Evolutionary conservation across 1,140 invertebrate species (phyloP).

Genomic region (Euwallacea similis): DNA sequence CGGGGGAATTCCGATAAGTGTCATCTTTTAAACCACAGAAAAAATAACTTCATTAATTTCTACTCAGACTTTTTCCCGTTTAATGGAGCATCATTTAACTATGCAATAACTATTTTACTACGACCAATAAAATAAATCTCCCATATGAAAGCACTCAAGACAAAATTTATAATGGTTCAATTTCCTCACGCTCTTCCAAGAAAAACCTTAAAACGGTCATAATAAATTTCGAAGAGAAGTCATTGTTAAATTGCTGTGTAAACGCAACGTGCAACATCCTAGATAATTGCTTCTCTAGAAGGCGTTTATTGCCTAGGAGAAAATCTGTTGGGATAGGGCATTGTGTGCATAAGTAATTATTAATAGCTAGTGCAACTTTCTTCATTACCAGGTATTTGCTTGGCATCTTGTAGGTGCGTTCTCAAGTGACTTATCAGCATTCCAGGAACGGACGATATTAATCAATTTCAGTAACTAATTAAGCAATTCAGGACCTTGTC

Average conservation of each 20-base stretch:
- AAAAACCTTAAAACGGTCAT: neutral
- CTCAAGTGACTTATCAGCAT: neutral
- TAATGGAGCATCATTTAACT: no score
- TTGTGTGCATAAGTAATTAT: constrained; percentile 1
- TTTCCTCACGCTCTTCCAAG: no score
- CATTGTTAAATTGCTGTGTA: neutral
- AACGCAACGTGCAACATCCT: neutral
- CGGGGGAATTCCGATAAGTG: neutral
- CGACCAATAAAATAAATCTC: no score
- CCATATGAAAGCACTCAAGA: no score
- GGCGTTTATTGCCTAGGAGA: constrained; percentile 4
- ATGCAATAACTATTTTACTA: no score
- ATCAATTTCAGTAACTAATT: no score
- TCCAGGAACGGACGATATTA: no score
- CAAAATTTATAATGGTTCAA: no score
- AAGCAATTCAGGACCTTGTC: no score
- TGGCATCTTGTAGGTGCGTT: neutral
- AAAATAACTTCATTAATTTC: no score
- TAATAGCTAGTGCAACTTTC: neutral
- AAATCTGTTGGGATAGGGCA: neutral
- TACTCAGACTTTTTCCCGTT: no score
- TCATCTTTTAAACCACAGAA: neutral
- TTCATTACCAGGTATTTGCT: neutral
- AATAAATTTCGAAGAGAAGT: constrained; percentile 1
- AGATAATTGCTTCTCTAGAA: neutral